Base-by-base conservation (phyloP, 2,797 vertebrate genomes). In the Simalia tracyae region DNA sequence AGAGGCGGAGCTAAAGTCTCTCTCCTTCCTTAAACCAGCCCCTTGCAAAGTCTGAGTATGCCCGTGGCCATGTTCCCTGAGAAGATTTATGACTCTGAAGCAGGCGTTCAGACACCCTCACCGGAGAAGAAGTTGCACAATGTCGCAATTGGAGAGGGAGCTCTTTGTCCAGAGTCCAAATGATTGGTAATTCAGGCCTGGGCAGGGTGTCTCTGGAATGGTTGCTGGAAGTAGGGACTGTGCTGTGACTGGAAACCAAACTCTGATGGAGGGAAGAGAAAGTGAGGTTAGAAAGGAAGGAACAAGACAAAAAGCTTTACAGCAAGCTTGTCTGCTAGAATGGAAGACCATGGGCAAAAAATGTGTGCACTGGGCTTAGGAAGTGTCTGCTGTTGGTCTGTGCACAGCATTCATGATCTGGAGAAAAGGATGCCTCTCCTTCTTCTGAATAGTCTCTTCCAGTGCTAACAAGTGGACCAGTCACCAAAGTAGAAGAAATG, bases 61-160 rank as follows among this genome's bases (percentile, higher is more conserved):
- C 36, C 76, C 31, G 17, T 54, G 85, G n/a, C 68, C 42, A 24
- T 19, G n/a, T 31, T 90, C 92, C 92, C 92, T 92, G 89, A 92
- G 92, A 84, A 64, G 46, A 64, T 6, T 12, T 10, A 36, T 28
- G 61, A 17, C n/a, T 15, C n/a, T 31, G 81, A 88, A 57, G 72
- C 22, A 61, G 85, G 85, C 1, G 28, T 72, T 19, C 36, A n/a
- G 61, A 14, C 46, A 10, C 61, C n/a, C 60, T 68, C 68, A 56
- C 8, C 36, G 17, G 22, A 72, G 68, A 59, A 89, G 28, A 14
- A 42, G 26, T 56, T 10, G 19, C 56, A 19, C n/a, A 61, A 9
- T 57, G 12, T 50, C 91, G 31, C 91, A n/a, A 36, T 54, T 63
- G 54, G 24, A 59, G 66, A 36, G 28, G 87, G 50, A 28, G 26